Evolutionary conservation across 2,113 vertebrate genomes (phyloP).

Genomic region (Nipponia nippon): DNA sequence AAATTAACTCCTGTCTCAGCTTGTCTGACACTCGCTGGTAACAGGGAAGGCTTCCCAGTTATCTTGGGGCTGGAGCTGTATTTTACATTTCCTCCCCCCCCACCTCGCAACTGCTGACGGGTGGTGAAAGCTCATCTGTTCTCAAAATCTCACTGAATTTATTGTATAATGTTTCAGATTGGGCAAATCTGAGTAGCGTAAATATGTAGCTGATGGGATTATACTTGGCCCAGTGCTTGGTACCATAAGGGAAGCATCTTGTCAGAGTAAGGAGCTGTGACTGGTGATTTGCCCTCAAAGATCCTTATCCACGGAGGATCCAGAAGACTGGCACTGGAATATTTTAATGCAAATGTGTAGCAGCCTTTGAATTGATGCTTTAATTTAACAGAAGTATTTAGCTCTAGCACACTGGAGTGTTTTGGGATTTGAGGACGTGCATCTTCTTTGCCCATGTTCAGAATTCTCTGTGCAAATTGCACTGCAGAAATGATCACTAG

Average conservation of each 20-base stretch:
- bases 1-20: conserved; percentile 33
- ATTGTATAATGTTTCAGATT: not conserved
- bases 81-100: not conserved
- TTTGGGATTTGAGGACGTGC: not conserved
- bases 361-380: not conserved
- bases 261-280: not conserved
- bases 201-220: not conserved
- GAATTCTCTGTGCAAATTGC: not conserved
- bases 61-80: not conserved
- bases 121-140: not conserved
- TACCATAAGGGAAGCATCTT: not conserved
- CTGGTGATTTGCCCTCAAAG: not conserved
- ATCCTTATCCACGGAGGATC: not conserved
- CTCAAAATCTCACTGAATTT: not conserved
- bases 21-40: not conserved
- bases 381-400: not conserved
- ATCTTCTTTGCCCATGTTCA: not conserved
- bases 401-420: not conserved
- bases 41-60: not conserved
- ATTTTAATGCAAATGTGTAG: not conserved
- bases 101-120: fast-evolving
- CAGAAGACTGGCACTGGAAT: not conserved
- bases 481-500: not conserved
- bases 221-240: not conserved
- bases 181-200: not conserved